Percentiles rank a stretch among this genome's conserved stretches.
phyloP scores from a whole-genome alignment of 2,888 invertebrate genomes.

The Malacosoma neustria region DNA sequence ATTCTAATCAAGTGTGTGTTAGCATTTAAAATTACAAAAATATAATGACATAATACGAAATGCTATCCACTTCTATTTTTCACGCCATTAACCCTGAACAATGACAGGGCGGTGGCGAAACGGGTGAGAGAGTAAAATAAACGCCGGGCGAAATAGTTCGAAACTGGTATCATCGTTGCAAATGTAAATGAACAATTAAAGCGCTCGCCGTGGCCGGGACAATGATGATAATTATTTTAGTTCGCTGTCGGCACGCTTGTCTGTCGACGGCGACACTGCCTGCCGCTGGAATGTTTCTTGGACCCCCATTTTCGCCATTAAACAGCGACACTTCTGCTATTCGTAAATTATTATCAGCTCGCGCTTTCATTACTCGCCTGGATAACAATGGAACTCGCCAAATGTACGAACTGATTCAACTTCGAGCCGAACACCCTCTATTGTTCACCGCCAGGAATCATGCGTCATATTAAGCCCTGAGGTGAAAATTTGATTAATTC shows the following conservation, averaged over 20 bases:
- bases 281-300: slow-evolving; percentile 63
- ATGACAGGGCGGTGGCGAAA: slow-evolving; percentile 58
- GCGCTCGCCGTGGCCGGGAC: slow-evolving; percentile 66
- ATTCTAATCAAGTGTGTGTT: too few relatives aligned
- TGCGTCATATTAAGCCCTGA: slow-evolving; percentile 64
- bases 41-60: slow-evolving; percentile 53
- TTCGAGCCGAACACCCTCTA: slow-evolving; percentile 58
- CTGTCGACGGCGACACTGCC: slow-evolving; percentile 37
- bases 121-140: slow-evolving; percentile 61
- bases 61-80: slow-evolving; percentile 69
- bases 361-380: slow-evolving; percentile 68
- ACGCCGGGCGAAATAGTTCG: slow-evolving; percentile 65
- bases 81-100: slow-evolving; percentile 68
- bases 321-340: slow-evolving; percentile 72
- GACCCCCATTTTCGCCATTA: slow-evolving; percentile 61
- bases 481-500: slow-evolving; percentile 73
- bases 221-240: slow-evolving; percentile 75
- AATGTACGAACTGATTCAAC: slow-evolving; percentile 67
- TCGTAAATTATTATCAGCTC: slow-evolving; percentile 73
- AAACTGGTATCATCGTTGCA: slow-evolving; percentile 72
- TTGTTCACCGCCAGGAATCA: slow-evolving; percentile 60
- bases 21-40: too few relatives aligned
- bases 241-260: slow-evolving; percentile 66
- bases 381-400: slow-evolving; percentile 66
- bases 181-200: slow-evolving; percentile 76